Evolutionary conservation across 2,797 vertebrate species (phyloP), one percentile per base, ranked within the genome.

Genomic region (Propithecus perrieri): DNA sequence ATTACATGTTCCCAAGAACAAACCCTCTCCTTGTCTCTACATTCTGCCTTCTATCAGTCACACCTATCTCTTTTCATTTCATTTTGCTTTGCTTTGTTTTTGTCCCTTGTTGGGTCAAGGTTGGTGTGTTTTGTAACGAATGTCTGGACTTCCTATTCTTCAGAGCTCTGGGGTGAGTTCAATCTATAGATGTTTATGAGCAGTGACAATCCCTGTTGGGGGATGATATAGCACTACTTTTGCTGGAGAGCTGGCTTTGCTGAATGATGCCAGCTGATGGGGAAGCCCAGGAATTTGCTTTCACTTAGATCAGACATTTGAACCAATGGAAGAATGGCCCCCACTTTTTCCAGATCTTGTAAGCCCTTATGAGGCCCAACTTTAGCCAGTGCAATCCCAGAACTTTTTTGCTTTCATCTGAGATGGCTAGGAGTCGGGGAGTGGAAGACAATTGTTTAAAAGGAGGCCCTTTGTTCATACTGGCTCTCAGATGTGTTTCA

Each of bases 211-310:
- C 61, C 17, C 28, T 1, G 0, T 53, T 90, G 86, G 83, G 0
- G 0, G 48, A 67, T 38, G 24, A 5, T 72, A 24, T 53, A 88
- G 18, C 74, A 80, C 30, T 43, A 33, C 79, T 76, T 95, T 89
- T 84, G 86, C 89, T 79, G 59, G 67, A 76, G 72, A 55, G 48
- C 22, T 38, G 33, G 92, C 84, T 79, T 11, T 41, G 22, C 59
- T 50, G 57, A 83, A 28, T 35, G 71, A 86, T 78, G 74, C 89
- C 94, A 72, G 76, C 46, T 30, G 46, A 89, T 91, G 46, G 92
- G 72, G 59, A 96, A 97, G 85, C 61, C 46, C 69, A 91, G 89
- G 96, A 96, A 96, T 97, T 93, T 78, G 55, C 71, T 96, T 97
- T 97, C 72, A 89, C 91, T 95, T 89, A 71, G 69, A 74, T 80